Evolutionary conservation across 1,140 invertebrate genomes (phyloP), one percentile per base, ranked within the genome.

Genomic region (Palaemon carinicauda): DNA sequence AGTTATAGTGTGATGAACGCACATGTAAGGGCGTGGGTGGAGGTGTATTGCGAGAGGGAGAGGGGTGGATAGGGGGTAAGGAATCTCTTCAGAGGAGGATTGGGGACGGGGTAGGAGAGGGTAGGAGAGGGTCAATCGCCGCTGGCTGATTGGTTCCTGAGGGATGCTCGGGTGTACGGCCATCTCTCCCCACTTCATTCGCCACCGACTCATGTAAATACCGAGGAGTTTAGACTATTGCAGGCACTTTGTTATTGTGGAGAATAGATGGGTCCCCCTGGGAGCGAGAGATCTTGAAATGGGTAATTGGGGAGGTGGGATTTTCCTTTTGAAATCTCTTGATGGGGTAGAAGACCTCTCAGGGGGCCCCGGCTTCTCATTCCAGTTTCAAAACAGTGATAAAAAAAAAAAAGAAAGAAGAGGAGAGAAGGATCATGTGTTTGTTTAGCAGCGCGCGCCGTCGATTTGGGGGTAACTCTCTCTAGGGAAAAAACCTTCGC

Each of bases 281-380:
- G 83, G 77, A 73, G 50, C 9, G 77, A 86, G 83, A 86, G 83
- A 86, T 86, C 83, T 86, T 86, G 77, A 86, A 86, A 86, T 86
- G 51, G 83, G 83, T 86, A 86, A 86, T 86, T 86, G 83, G 83
- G 52, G 54, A 15, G 54, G 12, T 1, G 75, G 60, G 75, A 80
- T 60, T 52, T 52, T 54, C 50, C 77, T 50, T 86, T 86, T 86
- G 77, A 86, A 80, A 80, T 73, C 24, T 27, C 27, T n/a, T 80
- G 77, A 27, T 65, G 50, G 24, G 77, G 41, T n/a, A 74, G 74
- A 21, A 21, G 27, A 17, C 53, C 73, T 71, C 82, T 27, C 51
- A 31, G 54, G n/a, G n/a, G n/a, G n/a, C n/a, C 24, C n/a, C n/a
- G 41, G 83, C 80, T 86, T 86, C 83, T 86, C 83, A 86, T 86